These are phyloP conservation scores for Altica lythri DNA, from an alignment of 2,888 invertebrate genomes.

Conservation along the genomic window DNA sequence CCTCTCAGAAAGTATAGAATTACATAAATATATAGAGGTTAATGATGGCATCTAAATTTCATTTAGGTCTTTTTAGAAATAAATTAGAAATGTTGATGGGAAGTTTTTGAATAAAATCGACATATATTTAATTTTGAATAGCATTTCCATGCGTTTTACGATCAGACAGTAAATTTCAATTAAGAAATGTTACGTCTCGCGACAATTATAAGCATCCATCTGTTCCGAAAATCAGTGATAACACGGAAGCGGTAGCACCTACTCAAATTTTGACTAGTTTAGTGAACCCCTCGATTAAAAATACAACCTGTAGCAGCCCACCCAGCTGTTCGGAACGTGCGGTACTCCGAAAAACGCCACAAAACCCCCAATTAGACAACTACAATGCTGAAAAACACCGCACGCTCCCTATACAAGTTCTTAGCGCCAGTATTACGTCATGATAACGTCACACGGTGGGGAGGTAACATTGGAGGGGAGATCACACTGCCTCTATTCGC, in stretches of 20 bases:
- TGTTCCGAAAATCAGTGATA: conserved; percentile 27
- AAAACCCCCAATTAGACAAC: conserved; percentile 32
- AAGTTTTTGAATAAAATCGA: conserved; percentile 13
- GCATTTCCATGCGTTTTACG: conserved; percentile 5
- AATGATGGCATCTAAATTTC: no score
- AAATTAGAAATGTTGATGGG: no score
- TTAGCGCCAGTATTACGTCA: conserved; percentile 52
- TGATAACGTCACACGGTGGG: conserved; percentile 52
- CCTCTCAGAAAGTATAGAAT: no score
- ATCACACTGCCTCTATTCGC: conserved; percentile 49
- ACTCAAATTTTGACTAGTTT: conserved; percentile 16
- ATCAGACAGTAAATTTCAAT: conserved; percentile 22
- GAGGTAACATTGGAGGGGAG: conserved; percentile 48
- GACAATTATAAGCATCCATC: conserved; percentile 23
- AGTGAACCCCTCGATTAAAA: conserved; percentile 27
- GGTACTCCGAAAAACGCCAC: conserved; percentile 29
- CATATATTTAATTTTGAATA: conserved; percentile 9
- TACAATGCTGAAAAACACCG: conserved; percentile 33
- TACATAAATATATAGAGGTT: no score
- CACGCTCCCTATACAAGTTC: conserved; percentile 34
- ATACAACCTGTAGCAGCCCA: conserved; percentile 31
- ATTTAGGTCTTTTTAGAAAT: no score
- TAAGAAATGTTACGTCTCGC: conserved; percentile 23
- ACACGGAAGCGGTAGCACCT: conserved; percentile 18
- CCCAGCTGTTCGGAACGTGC: conserved; percentile 28